Base-by-base conservation (phyloP, 2,113 vertebrate genomes). In the Diglossa brunneiventris region DNA sequence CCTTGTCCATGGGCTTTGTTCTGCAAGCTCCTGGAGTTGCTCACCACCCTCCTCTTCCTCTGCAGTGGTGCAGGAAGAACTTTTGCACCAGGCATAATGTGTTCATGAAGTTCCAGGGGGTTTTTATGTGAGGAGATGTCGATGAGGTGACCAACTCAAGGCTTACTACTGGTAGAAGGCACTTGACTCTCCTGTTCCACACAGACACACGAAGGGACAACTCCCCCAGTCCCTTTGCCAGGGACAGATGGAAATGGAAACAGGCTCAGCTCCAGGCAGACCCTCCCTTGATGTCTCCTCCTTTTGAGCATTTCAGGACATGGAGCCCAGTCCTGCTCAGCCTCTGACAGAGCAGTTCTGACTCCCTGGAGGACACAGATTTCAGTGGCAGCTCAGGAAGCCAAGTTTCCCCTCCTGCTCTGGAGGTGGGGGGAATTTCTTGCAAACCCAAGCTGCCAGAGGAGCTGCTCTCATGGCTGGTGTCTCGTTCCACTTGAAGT, bases 241-340 rank as follows among this genome's bases (percentile, higher is more conserved):
- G 33, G 47, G 10, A 35, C 1, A 59, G 50, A 14, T 4, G 30
- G 42, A 66, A 64, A 41, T 33, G 44, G 53, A 56, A 62, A 30
- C 27, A 22, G 15, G 9, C n/a, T 56, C n/a, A 26, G 37, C 61
- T 74, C 50, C 0, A 0, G 22, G 30, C 1, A 2, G 28, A 61
- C 5, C 17, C 23, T 70, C 68, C 5, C 9, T 28, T 50, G 46
- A 14, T 13, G 6, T 66, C 24, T 35, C 2, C 37, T 56, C 15
- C 39, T 76, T 62, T 1, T 56, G 33, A 61, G 27, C 39, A 52
- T 66, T 66, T 73, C 39, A 77, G 87, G 23, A 58, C 10, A 23
- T 2, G 46, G 37, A 11, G 10, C 4, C 9, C 61, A 53, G 39
- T 72, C 44, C 82, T 10, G 2, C 17, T 30, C 59, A 52, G 30